Base-by-base conservation (phyloP, 2,888 invertebrate genomes). In the Cybosia mesomella region DNA sequence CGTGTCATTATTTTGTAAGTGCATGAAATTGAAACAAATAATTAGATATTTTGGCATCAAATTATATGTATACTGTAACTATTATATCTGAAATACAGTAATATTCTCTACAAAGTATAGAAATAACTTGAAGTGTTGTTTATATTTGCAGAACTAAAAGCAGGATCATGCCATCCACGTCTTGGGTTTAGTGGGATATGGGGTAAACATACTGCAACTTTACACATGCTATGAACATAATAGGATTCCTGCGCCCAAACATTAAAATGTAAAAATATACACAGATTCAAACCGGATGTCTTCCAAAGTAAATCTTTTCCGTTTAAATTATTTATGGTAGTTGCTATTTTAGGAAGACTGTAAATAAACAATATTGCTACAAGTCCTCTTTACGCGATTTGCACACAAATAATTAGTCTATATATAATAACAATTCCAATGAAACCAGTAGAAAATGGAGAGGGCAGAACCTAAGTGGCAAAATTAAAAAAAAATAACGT, bases 121-220 rank as follows among this genome's bases (percentile, higher is more conserved):
- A 2, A n/a, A 57, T 15, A 62, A n/a, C 39, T 66, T 72, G 58
- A 70, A 81, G 79, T 74, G 78, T 80, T 73, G 68, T 60, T 69
- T 72, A 78, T 83, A 82, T 84, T 85, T 83, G 75, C 80, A 60
- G 71, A 85, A 86, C 83, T 87, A 83, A 86, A 85, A 86, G 84
- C 68, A 71, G 67, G 78, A 82, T 80, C 80, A 70, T 54, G 66
- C 67, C 76, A 77, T 80, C 75, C 76, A 72, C 68, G 71, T 63
- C 79, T 79, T 68, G 78, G 78, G 85, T 82, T 81, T 85, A 83
- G 81, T 82, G 81, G 82, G 84, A 82, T 81, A 76, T 79, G 67
- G 71, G 69, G 73, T 73, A 68, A 73, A 68, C 69, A 66, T 81
- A 79, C 73, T 74, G 73, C 74, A 75, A 83, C n/a, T 49, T 49